Conservation (phyloP, 2,113 vertebrate species). For the Ptyas mucosa region DNA sequence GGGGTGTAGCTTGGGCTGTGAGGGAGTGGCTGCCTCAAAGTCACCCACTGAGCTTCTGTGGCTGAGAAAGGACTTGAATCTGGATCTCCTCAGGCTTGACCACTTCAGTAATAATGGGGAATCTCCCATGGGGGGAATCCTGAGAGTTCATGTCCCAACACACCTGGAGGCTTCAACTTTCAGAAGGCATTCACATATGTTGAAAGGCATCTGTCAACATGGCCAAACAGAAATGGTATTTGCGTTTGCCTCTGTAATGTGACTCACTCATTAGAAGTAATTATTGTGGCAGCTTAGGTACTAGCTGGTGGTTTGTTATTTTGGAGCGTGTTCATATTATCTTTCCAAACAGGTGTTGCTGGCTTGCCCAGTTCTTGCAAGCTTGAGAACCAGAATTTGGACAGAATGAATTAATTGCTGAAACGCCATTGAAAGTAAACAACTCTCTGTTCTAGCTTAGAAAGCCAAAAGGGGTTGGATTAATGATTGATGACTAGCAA, state of each 20-base stretch:
- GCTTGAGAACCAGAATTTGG: constrained; percentile 17
- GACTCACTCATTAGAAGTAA: constrained; percentile 23
- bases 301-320: constrained; percentile 21
- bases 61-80: neutral
- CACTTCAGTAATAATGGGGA: neutral
- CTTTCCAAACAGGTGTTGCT: neutral
- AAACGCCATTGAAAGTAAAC: neutral
- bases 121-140: neutral
- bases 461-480: neutral
- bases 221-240: neutral
- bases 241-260: neutral
- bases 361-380: neutral
- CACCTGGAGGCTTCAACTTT: neutral
- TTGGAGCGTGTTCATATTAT: neutral
- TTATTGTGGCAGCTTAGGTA: neutral
- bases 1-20: neutral
- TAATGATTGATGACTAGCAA: neutral
- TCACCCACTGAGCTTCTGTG: neutral
- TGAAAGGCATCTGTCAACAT: neutral
- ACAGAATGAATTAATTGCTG: neutral
- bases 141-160: neutral
- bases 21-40: neutral
- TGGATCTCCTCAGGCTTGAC: neutral
- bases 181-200: neutral
- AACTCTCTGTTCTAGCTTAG: neutral